Percentiles rank a stretch among this genome's conserved stretches.
These are phyloP conservation scores for Adelges cooleyi DNA, from an alignment of 1,140 invertebrate genomes.

Conservation along the genomic window DNA sequence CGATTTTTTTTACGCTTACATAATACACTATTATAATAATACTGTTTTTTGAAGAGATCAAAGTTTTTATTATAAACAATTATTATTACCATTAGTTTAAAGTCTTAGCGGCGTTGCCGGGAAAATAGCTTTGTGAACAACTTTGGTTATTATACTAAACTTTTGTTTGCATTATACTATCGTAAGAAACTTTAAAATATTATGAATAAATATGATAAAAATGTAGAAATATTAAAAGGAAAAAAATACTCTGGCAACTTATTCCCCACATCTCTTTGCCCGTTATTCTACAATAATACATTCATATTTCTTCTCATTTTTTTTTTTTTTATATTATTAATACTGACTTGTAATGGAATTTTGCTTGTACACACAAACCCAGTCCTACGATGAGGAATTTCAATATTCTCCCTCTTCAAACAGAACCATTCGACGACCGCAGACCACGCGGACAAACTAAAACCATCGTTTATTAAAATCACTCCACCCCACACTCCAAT, in stretches of 20 bases:
- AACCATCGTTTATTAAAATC: slow-evolving; percentile 25
- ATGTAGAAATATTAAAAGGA: not conserved
- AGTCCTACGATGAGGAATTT: slow-evolving; percentile 11
- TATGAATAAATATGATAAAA: slow-evolving; percentile 1
- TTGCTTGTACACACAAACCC: not conserved
- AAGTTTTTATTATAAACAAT: not conserved
- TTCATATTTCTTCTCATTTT: not conserved
- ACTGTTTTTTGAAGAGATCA: too few species aligned
- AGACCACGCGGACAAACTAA: slow-evolving; percentile 18
- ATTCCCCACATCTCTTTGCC: too few species aligned
- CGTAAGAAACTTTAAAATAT: slow-evolving; percentile 2
- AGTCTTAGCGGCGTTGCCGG: not conserved
- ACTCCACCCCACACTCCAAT: not conserved
- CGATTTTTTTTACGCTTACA: too few species aligned
- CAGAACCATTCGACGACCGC: slow-evolving; percentile 17
- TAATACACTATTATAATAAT: too few species aligned
- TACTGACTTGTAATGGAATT: slow-evolving; percentile 22
- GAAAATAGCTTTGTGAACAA: not conserved
- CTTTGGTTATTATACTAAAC: slow-evolving; percentile 8
- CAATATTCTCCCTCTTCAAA: slow-evolving; percentile 21
- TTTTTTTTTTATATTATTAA: slow-evolving; percentile 7
- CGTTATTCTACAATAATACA: not conserved
- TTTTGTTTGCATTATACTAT: slow-evolving; percentile 1
- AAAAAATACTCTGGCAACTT: not conserved
- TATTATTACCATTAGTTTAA: not conserved